These are phyloP conservation scores for Eupithecia dodoneata DNA, from an alignment of 2,888 invertebrate species.

Conservation along the genomic window DNA sequence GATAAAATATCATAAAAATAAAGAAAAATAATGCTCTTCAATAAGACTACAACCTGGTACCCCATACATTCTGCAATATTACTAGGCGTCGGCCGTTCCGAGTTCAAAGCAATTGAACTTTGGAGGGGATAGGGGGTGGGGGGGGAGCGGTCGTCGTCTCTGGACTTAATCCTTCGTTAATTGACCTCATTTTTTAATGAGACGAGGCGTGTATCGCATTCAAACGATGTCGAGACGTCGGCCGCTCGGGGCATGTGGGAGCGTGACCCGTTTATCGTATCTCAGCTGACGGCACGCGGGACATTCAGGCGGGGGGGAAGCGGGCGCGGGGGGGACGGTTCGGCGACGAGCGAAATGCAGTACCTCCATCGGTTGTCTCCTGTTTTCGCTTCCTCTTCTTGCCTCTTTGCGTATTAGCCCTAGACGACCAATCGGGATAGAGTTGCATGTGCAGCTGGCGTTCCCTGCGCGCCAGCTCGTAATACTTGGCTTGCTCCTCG, in stretches of 20 bases:
- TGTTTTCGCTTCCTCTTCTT: conserved; percentile 99
- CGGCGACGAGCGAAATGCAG: conserved; percentile 84
- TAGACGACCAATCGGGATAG: conserved; percentile 99
- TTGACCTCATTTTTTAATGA: conserved; percentile 79
- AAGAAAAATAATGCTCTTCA: conserved; percentile 72
- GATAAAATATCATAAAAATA: conserved; percentile 78
- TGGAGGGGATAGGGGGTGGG: conserved; percentile 49
- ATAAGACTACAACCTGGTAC: conserved; percentile 81
- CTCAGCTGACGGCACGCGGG: conserved; percentile 25
- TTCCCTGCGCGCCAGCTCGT: conserved; percentile 99
- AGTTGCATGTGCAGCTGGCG: conserved; percentile 99
- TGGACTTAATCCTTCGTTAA: conserved; percentile 76
- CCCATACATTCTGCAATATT: conserved; percentile 80
- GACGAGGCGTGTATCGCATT: conserved; percentile 57
- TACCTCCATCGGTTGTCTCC: conserved; percentile 98
- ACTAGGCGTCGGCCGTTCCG: conserved; percentile 69
- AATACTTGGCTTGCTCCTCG: conserved; percentile 99
- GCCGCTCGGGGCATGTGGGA: conserved; percentile 59
- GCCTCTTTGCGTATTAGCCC: conserved; percentile 99
- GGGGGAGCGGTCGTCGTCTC: conserved; percentile 72
- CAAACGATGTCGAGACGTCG: conserved; percentile 62
- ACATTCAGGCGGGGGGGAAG: conserved; percentile 35
- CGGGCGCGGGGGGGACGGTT: conserved; percentile 38
- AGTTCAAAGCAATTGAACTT: conserved; percentile 80
- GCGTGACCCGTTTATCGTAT: conserved; percentile 54